These are phyloP conservation scores for Dasysyrphus albostriatus DNA, from an alignment of 2,888 invertebrate genomes.

Conservation along the genomic window DNA sequence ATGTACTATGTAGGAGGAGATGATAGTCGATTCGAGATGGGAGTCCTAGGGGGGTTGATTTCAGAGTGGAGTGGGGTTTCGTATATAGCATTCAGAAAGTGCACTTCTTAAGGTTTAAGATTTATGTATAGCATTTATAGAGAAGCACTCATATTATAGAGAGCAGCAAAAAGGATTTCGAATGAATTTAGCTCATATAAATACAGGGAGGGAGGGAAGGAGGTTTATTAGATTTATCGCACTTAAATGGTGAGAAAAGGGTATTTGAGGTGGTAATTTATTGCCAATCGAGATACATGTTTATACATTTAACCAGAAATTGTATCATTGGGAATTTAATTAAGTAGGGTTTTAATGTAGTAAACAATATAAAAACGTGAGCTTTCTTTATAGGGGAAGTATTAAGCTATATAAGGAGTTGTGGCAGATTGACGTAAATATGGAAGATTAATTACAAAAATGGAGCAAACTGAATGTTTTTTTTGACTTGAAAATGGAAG, in stretches of 20 bases:
- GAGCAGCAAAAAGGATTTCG: slow-evolving; percentile 29
- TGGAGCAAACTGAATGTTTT: neutral
- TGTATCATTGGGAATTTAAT: slow-evolving; percentile 62
- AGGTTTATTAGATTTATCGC: slow-evolving; percentile 50
- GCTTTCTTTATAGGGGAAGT: neutral
- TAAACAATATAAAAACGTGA: neutral
- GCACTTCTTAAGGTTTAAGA: slow-evolving; percentile 52
- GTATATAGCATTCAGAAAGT: neutral
- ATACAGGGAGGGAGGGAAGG: neutral
- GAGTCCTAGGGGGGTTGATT: neutral
- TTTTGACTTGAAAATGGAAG: too few species aligned
- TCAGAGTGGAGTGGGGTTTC: neutral
- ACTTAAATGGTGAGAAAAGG: slow-evolving; percentile 45
- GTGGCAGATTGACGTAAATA: neutral
- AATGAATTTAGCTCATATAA: neutral
- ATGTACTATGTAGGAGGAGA: neutral
- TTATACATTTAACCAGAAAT: slow-evolving; percentile 22
- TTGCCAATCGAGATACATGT: slow-evolving; percentile 55
- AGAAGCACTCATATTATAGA: neutral
- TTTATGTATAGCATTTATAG: slow-evolving; percentile 55
- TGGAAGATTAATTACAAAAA: neutral
- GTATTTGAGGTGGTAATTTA: slow-evolving; percentile 66
- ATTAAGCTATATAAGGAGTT: neutral
- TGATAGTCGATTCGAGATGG: too few species aligned
- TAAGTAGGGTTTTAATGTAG: slow-evolving; percentile 33